Evolutionary conservation across 2,113 vertebrate genomes (phyloP).

Genomic region (Nyctereutes procyonoides): DNA sequence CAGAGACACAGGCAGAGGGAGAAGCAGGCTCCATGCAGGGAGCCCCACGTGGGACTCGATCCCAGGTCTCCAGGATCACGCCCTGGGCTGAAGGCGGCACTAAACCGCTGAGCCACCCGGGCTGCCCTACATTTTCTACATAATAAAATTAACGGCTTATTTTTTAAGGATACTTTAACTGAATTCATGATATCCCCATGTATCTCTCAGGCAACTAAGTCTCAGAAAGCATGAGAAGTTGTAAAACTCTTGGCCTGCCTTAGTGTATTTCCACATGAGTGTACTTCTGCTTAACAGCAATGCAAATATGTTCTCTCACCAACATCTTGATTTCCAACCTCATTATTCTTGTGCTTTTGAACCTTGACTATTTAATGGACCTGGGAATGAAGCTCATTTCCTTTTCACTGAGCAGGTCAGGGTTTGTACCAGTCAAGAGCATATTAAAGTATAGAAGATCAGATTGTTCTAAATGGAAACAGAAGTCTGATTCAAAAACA

Average conservation of each 20-base stretch:
- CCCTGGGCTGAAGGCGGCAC: no score
- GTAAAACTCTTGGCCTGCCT: not conserved
- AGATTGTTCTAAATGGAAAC: not conserved
- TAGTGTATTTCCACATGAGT: not conserved
- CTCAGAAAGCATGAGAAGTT: not conserved
- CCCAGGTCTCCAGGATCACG: no score
- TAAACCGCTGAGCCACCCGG: no score
- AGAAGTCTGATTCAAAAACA: slow-evolving; percentile 42
- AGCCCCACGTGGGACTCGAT: no score
- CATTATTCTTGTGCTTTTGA: slow-evolving; percentile 5
- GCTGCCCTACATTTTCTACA: not conserved
- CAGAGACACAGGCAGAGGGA: no score
- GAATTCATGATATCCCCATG: not conserved
- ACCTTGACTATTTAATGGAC: slow-evolving; percentile 16
- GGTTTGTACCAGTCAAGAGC: not conserved
- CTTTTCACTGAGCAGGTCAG: not conserved
- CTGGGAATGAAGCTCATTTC: slow-evolving; percentile 57
- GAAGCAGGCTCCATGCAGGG: no score
- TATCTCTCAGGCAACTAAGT: not conserved
- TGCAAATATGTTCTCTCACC: not conserved
- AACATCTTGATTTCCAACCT: not conserved
- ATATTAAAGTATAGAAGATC: not conserved
- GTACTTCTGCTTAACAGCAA: not conserved
- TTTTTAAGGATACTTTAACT: not conserved
- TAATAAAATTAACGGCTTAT: not conserved